Base-by-base conservation (phyloP, 30 jellyfish, hydroid and myxozoan genomes). In the Nemopilema nomurai region DNA sequence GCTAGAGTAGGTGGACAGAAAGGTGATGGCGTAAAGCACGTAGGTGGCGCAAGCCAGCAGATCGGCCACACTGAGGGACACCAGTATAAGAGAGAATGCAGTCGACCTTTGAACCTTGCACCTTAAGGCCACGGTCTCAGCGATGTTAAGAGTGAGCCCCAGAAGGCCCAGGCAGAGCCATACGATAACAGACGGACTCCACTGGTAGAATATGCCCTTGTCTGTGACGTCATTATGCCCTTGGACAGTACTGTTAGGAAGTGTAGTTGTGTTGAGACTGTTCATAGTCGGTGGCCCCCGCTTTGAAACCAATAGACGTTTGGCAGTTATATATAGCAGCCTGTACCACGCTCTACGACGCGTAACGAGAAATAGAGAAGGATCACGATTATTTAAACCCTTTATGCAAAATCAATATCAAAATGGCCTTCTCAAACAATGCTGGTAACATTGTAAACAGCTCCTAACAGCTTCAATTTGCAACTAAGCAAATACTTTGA, bases 141-240 rank as follows among this genome's bases (percentile, higher is more conserved):
- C 25, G 28, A 28, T 28, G 87, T 77, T 77, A 17, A 57, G 32
- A 8, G 19, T 17, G 17, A 62, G 30, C 22, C 87, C 79, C 0
- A 22, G 16, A 8, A 33, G 21, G 18, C 87, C 87, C 26, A 57
- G 62, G 4, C 77, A 74, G 22, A 77, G 87, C 87, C 87, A 77
- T 0, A 77, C 67, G 68, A 62, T 18, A 4, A 77, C 77, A 6
- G 77, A 57, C 8, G 23, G 24, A 49, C 62, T 75, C 87, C 87
- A 70, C 20, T 18, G 26, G 62, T 30, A 24, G 6, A n/a, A n/a
- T n/a, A n/a, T n/a, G n/a, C 62, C 18, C 30, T 64, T 19, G 31
- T 64, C 28, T 1, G 16, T 19, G 18, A 6, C 28, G 18, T 18
- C 16, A 18, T 1, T 25, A 64, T 21, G 4, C 6, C 28, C 28